Percentiles rank a stretch among this genome's conserved stretches.
Conservation (phyloP, 2,888 invertebrate genomes). For the Marasmarcha lunaedactyla region DNA sequence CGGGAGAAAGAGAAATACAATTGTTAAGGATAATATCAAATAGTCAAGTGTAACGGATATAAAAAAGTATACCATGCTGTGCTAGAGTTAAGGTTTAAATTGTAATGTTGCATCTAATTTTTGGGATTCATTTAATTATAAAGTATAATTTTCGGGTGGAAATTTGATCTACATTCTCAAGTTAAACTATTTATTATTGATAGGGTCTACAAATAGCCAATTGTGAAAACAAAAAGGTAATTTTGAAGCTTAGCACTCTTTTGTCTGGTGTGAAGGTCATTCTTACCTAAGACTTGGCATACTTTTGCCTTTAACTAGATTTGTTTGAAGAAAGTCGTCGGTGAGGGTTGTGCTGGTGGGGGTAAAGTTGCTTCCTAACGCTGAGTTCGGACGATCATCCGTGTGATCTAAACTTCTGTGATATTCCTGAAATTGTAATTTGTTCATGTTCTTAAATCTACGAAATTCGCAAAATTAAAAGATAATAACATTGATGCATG, state of each 20-base stretch:
- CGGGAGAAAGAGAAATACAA: conserved; percentile 58
- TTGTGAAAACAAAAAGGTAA: no score
- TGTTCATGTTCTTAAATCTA: not conserved
- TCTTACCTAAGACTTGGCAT: conserved; percentile 94
- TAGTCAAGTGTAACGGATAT: conserved; percentile 33
- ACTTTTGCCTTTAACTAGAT: conserved; percentile 93
- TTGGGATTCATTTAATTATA: no score
- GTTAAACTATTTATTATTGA: no score
- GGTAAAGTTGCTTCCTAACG: conserved; percentile 75
- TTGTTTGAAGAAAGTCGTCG: conserved; percentile 66
- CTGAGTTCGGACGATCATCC: conserved; percentile 80
- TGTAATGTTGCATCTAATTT: not conserved
- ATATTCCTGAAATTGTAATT: conserved; percentile 73
- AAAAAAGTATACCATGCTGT: conserved; percentile 49
- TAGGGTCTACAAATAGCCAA: no score
- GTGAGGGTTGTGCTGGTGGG: conserved; percentile 65
- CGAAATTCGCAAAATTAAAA: not conserved
- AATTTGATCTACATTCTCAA: no score
- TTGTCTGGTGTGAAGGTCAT: not conserved
- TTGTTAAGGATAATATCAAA: conserved; percentile 40
- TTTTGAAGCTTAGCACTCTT: no score
- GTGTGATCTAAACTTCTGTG: conserved; percentile 86
- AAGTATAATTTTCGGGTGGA: no score
- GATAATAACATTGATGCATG: not conserved
- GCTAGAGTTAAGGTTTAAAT: conserved; percentile 18